phyloP scores from a whole-genome alignment of 2,888 invertebrate genomes.

The Agonopterix heracliana region DNA sequence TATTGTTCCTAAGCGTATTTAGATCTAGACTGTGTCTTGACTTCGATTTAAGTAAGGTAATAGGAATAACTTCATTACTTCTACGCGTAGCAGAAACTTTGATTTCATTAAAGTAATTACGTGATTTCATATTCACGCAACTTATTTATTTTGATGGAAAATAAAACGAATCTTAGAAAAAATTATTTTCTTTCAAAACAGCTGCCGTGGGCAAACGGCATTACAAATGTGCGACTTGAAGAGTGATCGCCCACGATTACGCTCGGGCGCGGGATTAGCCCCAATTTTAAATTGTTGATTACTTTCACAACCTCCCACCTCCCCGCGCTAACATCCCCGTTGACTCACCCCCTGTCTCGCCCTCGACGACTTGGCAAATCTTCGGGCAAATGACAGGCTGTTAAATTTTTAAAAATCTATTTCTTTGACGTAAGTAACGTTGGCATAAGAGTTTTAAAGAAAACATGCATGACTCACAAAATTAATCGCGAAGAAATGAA shows the following conservation, averaged over 20 bases:
- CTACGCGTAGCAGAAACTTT: too few species aligned
- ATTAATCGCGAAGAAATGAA: too few species aligned
- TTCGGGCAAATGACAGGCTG: conserved; percentile 53
- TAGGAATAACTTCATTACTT: too few species aligned
- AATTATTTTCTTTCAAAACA: not conserved
- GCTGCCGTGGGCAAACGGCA: conserved; percentile 8
- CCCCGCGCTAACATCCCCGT: conserved; percentile 18
- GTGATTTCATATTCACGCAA: too few species aligned
- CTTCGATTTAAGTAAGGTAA: too few species aligned
- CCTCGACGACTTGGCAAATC: conserved; percentile 20
- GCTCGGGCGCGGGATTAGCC: conserved; percentile 55
- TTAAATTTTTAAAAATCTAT: conserved; percentile 56
- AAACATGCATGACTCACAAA: too few species aligned
- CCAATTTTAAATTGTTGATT: conserved; percentile 75
- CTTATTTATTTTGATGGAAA: too few species aligned
- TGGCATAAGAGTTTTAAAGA: not conserved
- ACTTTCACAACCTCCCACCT: conserved; percentile 44
- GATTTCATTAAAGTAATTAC: too few species aligned
- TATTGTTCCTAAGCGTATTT: too few species aligned
- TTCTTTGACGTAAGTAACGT: not conserved
- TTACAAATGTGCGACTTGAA: conserved; percentile 19
- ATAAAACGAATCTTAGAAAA: too few species aligned
- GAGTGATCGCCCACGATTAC: conserved; percentile 62
- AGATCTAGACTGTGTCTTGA: too few species aligned
- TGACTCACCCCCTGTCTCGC: conserved; percentile 12